phyloP scores from a whole-genome alignment of 2,797 vertebrate species.

The Gymnoscopelus microlampas region DNA sequence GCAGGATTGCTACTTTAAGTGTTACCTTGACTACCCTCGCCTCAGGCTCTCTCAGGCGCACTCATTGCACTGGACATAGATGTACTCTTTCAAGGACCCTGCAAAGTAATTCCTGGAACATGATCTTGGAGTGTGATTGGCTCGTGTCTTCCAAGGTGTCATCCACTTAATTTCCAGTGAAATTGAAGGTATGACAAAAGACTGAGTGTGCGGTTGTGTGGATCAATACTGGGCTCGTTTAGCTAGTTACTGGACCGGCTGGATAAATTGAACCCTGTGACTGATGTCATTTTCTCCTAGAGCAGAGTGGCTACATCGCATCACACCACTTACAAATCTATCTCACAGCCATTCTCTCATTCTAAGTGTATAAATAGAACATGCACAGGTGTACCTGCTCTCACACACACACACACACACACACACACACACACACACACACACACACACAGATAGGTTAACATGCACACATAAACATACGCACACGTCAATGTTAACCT shows the following conservation, averaged over 20 bases:
- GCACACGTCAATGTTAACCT: slow-evolving; percentile 55
- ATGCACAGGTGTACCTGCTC: slow-evolving; percentile 6
- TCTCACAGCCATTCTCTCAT: slow-evolving; percentile 37
- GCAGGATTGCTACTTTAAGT: no score
- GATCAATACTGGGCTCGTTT: slow-evolving; percentile 52
- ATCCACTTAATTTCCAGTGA: slow-evolving; percentile 47
- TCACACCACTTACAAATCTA: slow-evolving; percentile 50
- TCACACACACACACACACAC: not conserved
- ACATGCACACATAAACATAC: slow-evolving; percentile 9
- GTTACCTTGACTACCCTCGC: no score
- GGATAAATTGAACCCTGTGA: slow-evolving; percentile 49
- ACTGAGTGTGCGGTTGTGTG: slow-evolving; percentile 4
- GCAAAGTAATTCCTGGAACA: slow-evolving; percentile 22
- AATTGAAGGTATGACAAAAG: slow-evolving; percentile 34
- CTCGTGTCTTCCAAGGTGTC: slow-evolving; percentile 52
- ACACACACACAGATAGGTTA: not conserved
- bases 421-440: not conserved
- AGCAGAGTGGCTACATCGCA: slow-evolving; percentile 48
- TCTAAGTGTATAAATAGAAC: slow-evolving; percentile 19
- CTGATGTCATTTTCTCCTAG: slow-evolving; percentile 66
- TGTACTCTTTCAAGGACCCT: slow-evolving; percentile 7
- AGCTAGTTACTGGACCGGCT: slow-evolving; percentile 31
- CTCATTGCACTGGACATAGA: no score
- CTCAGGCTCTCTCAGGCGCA: no score
- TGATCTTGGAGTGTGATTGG: not conserved